Percentiles rank a stretch among this genome's conserved stretches.
These are phyloP conservation scores for Hephaestus fuliginosus DNA, from an alignment of 2,797 vertebrate genomes.

Conservation along the genomic window DNA sequence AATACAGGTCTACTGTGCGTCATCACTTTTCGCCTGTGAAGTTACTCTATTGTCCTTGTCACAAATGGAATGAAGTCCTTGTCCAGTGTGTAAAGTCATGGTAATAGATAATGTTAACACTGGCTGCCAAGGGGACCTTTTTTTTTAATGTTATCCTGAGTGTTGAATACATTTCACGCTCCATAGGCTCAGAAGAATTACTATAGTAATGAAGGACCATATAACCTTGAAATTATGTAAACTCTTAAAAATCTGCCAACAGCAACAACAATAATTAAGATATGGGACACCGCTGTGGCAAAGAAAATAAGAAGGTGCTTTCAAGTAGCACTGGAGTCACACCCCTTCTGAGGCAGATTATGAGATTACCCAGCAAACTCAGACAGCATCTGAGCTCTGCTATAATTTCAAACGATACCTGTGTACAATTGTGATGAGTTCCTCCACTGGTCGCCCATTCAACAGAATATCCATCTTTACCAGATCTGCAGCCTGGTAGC, in stretches of 20 bases:
- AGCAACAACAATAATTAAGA: background rate
- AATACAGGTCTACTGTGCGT: constrained; percentile 52
- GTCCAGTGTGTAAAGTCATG: constrained; percentile 35
- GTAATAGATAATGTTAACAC: constrained; percentile 43
- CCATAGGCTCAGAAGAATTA: constrained; percentile 39
- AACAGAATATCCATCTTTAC: constrained; percentile 95
- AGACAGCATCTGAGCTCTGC: background rate
- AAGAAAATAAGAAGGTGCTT: background rate
- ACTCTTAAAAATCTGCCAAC: constrained; percentile 18
- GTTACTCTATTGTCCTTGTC: constrained; percentile 58
- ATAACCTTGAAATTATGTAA: constrained; percentile 47
- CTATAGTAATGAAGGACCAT: constrained; percentile 25
- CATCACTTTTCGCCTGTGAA: constrained; percentile 54
- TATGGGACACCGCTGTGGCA: background rate
- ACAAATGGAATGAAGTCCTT: constrained; percentile 42
- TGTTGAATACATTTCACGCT: constrained; percentile 55
- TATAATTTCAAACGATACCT: constrained; percentile 80
- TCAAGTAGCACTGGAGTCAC: background rate
- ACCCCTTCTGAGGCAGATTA: background rate
- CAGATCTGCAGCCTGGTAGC: constrained; percentile 92
- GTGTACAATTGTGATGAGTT: constrained; percentile 92
- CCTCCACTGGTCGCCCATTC: constrained; percentile 93
- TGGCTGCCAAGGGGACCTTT: constrained; percentile 40
- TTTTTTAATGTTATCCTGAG: constrained; percentile 34
- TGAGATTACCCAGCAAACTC: background rate